Evolutionary conservation across 2,888 invertebrate genomes (phyloP).

Genomic region (Oxyteleia sp.): DNA sequence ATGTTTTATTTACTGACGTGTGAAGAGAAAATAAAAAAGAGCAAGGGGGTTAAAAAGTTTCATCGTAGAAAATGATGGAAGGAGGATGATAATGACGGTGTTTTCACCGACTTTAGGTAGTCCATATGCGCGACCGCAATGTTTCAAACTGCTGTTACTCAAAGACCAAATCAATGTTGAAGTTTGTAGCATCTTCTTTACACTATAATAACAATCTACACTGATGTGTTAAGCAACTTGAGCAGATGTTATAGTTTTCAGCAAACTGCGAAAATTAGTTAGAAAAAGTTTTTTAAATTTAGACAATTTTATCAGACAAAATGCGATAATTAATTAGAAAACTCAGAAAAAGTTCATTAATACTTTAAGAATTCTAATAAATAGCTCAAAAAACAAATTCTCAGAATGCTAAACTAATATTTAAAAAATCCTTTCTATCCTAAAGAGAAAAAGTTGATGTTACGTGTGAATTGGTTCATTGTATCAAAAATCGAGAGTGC

Average conservation of each 20-base stretch:
- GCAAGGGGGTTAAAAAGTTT: conserved; percentile 32
- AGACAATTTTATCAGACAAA: no score
- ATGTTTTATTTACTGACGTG: conserved; percentile 15
- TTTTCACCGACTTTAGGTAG: conserved; percentile 30
- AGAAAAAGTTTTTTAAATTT: no score
- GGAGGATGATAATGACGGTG: conserved; percentile 48
- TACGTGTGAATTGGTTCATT: no score
- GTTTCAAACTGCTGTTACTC: conserved; percentile 58
- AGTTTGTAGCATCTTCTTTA: conserved; percentile 52
- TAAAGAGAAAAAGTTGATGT: no score
- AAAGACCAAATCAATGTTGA: conserved; percentile 58
- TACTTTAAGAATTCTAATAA: no score
- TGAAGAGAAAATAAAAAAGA: conserved; percentile 25
- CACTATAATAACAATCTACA: conserved; percentile 22
- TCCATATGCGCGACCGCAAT: conserved; percentile 63
- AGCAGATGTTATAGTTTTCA: conserved; percentile 33
- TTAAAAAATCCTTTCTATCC: no score
- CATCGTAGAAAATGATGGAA: conserved; percentile 32
- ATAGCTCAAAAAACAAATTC: no score
- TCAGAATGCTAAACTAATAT: no score
- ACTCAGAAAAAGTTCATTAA: no score
- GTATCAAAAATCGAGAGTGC: no score
- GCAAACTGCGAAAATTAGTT: neutral
- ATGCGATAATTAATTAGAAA: no score
- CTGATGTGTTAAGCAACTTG: conserved; percentile 33